These are phyloP conservation scores for Apis laboriosa DNA, from an alignment of 1,140 invertebrate genomes.

Conservation along the genomic window DNA sequence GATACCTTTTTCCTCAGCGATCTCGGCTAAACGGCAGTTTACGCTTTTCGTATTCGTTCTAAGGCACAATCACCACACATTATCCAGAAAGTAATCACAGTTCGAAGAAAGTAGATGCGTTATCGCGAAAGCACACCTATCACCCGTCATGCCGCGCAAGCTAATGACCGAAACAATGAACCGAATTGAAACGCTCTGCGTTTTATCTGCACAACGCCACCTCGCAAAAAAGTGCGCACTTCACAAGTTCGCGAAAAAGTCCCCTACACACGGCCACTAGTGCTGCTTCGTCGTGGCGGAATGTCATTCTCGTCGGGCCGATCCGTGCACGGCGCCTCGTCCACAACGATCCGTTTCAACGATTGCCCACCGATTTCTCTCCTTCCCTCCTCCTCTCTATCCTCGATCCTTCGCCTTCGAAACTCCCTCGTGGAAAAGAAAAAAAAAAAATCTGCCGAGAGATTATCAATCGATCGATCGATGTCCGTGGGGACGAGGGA, in stretches of 20 bases:
- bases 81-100: slow-evolving; percentile 57
- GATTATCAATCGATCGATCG: slow-evolving; percentile 21
- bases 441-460: neutral
- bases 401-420: neutral
- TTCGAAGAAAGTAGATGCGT: slow-evolving; percentile 57
- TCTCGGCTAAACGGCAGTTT: slow-evolving; percentile 28
- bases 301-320: slow-evolving; percentile 34
- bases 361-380: too few relatives aligned
- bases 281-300: slow-evolving; percentile 42
- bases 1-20: slow-evolving; percentile 48
- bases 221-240: slow-evolving; percentile 62
- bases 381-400: too few relatives aligned
- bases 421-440: neutral
- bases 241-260: slow-evolving; percentile 52
- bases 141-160: slow-evolving; percentile 65
- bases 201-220: slow-evolving; percentile 66
- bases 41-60: slow-evolving; percentile 31
- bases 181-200: slow-evolving; percentile 56
- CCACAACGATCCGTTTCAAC: too few relatives aligned
- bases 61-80: slow-evolving; percentile 60
- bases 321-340: neutral
- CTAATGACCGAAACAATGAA: slow-evolving; percentile 70
- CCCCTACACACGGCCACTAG: slow-evolving; percentile 46
- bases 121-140: slow-evolving; percentile 68
- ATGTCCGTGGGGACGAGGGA: neutral